Evolutionary conservation across 2,797 vertebrate genomes (phyloP).

Genomic region (Sciurus carolinensis): DNA sequence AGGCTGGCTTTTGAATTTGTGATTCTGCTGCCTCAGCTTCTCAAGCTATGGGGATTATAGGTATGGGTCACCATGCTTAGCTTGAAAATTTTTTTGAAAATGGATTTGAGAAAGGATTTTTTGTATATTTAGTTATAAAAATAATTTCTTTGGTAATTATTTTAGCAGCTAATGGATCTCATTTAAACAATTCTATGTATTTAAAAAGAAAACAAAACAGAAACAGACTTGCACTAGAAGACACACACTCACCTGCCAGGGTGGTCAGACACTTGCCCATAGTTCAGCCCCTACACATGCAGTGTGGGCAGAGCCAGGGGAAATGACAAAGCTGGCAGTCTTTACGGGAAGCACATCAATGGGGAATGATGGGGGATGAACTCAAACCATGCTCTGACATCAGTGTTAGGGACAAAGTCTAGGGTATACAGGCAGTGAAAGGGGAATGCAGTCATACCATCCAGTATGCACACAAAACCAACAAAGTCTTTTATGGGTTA

Average conservation of each 20-base stretch:
- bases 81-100: conserved; percentile 37
- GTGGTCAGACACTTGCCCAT: conserved; percentile 78
- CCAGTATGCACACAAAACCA: conserved; percentile 66
- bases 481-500: conserved; percentile 63
- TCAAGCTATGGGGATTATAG: too few species aligned
- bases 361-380: conserved; percentile 57
- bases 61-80: too few species aligned
- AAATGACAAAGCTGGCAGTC: conserved; percentile 72
- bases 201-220: conserved; percentile 68
- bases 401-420: conserved; percentile 64
- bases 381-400: conserved; percentile 63
- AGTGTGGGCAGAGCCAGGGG: conserved; percentile 71
- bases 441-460: conserved; percentile 62
- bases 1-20: too few species aligned
- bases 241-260: conserved; percentile 76
- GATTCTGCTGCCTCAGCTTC: too few species aligned
- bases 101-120: not conserved
- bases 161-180: conserved; percentile 42
- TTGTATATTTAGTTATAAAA: conserved; percentile 39
- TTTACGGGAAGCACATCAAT: conserved; percentile 61
- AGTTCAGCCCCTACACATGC: conserved; percentile 77
- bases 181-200: conserved; percentile 40
- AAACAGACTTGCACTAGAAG: conserved; percentile 72
- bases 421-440: conserved; percentile 21
- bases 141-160: conserved; percentile 58